These are phyloP conservation scores for Hirudo medicinalis DNA, from an alignment of 1,140 invertebrate genomes.

Conservation along the genomic window DNA sequence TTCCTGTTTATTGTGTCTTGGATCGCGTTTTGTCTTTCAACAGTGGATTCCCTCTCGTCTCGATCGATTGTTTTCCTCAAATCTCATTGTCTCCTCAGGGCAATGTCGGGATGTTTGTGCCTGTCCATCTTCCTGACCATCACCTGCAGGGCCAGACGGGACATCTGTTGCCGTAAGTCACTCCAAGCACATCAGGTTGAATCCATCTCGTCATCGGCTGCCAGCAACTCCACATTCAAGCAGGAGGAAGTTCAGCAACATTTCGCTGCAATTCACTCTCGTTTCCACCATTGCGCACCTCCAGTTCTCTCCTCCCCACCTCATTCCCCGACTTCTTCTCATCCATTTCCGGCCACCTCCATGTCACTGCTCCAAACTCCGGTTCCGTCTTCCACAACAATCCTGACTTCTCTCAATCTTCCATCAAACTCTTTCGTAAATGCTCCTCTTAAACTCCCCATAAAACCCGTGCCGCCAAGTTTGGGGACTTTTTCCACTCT, in stretches of 20 bases:
- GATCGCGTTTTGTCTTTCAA: neutral
- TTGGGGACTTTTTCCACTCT: too few species aligned
- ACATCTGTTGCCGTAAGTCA: too few species aligned
- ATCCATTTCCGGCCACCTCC: slow-evolving; percentile 2
- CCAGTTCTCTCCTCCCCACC: neutral
- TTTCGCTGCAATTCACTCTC: neutral
- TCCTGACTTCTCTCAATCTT: neutral
- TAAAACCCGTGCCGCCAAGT: too few species aligned
- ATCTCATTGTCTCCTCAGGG: neutral
- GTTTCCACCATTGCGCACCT: neutral
- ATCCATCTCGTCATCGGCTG: neutral
- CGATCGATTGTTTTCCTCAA: neutral
- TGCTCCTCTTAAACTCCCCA: too few species aligned
- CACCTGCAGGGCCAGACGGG: too few species aligned
- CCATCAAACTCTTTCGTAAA: too few species aligned
- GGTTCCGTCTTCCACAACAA: neutral
- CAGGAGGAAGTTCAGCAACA: neutral
- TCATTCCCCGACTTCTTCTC: neutral
- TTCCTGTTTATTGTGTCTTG: neutral
- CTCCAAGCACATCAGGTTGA: neutral
- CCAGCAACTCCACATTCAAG: neutral
- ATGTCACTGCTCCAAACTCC: neutral
- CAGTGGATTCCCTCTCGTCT: neutral
- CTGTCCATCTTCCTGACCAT: too few species aligned
- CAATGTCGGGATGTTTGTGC: neutral